Percentiles rank a stretch among this genome's conserved stretches.
Conservation (phyloP, 1,140 invertebrate genomes). For the Drosophila ambigua region DNA sequence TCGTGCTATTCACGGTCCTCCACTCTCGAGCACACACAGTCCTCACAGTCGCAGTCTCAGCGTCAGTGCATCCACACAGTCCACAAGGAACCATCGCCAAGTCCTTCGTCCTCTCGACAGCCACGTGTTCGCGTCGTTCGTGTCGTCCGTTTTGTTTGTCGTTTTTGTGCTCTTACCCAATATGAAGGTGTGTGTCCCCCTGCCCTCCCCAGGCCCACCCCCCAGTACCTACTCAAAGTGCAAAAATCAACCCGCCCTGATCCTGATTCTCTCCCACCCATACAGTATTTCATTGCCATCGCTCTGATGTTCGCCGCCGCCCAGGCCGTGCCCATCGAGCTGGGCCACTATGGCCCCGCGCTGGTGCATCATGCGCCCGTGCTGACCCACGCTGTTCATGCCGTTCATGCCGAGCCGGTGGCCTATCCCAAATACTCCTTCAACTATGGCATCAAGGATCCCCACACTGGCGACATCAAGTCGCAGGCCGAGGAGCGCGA, state of each 20-base stretch:
- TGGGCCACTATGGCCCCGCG: constrained; percentile 76
- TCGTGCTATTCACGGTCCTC: constrained; percentile 77
- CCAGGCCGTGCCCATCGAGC: constrained; percentile 80
- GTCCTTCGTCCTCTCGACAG: constrained; percentile 55
- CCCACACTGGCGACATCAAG: constrained; percentile 87
- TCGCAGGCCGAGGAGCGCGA: constrained; percentile 87
- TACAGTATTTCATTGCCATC: constrained; percentile 81
- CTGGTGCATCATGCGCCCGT: constrained; percentile 76
- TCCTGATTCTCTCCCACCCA: constrained; percentile 52
- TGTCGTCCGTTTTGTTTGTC: constrained; percentile 15
- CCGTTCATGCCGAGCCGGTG: constrained; percentile 82
- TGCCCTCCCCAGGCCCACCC: neutral
- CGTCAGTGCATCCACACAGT: constrained; percentile 26
- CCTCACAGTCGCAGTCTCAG: constrained; percentile 35
- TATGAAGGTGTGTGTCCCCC: constrained; percentile 66
- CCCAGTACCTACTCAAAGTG: neutral
- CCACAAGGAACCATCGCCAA: constrained; percentile 37
- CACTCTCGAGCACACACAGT: constrained; percentile 39
- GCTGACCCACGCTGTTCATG: constrained; percentile 71
- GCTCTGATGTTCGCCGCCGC: constrained; percentile 75
- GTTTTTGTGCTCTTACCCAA: constrained; percentile 48
- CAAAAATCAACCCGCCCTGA: neutral
- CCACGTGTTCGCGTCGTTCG: constrained; percentile 44
- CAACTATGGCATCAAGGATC: constrained; percentile 85
- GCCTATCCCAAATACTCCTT: constrained; percentile 85